These are phyloP conservation scores for Echinarachnius parma DNA, from an alignment of 53 echinoderm and acorn worm genomes.

Conservation along the genomic window DNA sequence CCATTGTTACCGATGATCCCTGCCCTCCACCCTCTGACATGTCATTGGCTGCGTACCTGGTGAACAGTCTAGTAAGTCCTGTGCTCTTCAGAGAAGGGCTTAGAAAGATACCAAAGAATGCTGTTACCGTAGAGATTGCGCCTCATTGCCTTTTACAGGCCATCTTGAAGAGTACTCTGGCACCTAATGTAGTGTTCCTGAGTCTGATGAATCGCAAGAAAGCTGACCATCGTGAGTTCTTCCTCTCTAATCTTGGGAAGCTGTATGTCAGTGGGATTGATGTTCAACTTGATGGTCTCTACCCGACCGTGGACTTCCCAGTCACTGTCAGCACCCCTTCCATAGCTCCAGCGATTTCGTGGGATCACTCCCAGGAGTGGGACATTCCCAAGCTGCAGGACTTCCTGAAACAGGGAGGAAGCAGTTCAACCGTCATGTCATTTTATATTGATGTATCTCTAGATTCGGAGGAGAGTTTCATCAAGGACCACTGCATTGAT, in stretches of 20 bases:
- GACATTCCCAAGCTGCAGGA: slow-evolving; percentile 64
- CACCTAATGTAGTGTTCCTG: slow-evolving; percentile 54
- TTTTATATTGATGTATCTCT: slow-evolving; percentile 66
- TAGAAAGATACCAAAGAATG: slow-evolving; percentile 64
- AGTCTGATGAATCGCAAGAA: slow-evolving; percentile 72
- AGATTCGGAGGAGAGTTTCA: slow-evolving; percentile 59
- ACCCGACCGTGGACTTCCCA: slow-evolving; percentile 61
- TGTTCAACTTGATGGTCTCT: slow-evolving; percentile 53
- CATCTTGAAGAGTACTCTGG: slow-evolving; percentile 65
- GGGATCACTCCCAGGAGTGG: slow-evolving; percentile 83
- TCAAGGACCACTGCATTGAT: slow-evolving; percentile 75
- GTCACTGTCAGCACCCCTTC: slow-evolving; percentile 59
- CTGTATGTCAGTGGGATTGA: slow-evolving; percentile 53
- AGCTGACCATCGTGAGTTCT: slow-evolving; percentile 57
- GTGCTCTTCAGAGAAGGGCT: slow-evolving; percentile 67
- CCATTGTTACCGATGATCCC: slow-evolving; percentile 33
- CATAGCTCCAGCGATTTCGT: slow-evolving; percentile 61
- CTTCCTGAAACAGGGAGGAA: slow-evolving; percentile 57
- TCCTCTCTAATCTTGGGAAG: slow-evolving; percentile 69
- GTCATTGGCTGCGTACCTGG: slow-evolving; percentile 64
- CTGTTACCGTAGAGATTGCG: slow-evolving; percentile 72
- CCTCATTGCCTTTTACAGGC: slow-evolving; percentile 82
- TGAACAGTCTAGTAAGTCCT: slow-evolving; percentile 78
- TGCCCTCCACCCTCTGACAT: slow-evolving; percentile 18
- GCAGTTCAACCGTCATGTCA: slow-evolving; percentile 47